Evolutionary conservation across 2,888 invertebrate species (phyloP).

Genomic region (Lumbricus terrestris): DNA sequence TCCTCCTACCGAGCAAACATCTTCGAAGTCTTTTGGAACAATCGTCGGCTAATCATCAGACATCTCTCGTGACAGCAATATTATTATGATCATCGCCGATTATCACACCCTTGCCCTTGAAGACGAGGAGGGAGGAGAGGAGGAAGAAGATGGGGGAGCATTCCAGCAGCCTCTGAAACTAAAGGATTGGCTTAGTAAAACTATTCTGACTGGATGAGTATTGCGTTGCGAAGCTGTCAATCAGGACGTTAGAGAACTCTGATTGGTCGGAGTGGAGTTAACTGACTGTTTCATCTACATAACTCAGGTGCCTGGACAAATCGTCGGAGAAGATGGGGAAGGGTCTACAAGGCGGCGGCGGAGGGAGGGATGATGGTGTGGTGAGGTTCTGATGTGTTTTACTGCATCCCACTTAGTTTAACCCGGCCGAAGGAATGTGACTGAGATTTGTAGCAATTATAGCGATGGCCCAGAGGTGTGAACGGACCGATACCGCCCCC

Average conservation of each 20-base stretch:
- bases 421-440: neutral
- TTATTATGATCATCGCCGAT: neutral
- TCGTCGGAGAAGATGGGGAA: neutral
- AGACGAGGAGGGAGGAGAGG: too few species aligned
- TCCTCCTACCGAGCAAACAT: neutral
- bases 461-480: neutral
- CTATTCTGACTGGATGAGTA: neutral
- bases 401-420: conserved; percentile 3
- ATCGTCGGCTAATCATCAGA: neutral
- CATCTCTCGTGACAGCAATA: neutral
- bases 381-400: neutral
- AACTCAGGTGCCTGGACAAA: neutral
- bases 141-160: too few species aligned
- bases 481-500: neutral
- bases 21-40: neutral
- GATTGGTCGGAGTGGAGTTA: neutral
- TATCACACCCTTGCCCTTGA: neutral
- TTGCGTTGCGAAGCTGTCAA: neutral
- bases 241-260: neutral
- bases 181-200: neutral
- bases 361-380: neutral
- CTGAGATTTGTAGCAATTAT: conserved; percentile 3
- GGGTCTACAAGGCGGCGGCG: neutral
- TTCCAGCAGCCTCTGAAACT: neutral
- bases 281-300: neutral